A percentile compares a stretch with the other conserved stretches of the same genome.
These are phyloP conservation scores for Mobula hypostoma DNA, from an alignment of 2,113 vertebrate genomes.

Conservation along the genomic window DNA sequence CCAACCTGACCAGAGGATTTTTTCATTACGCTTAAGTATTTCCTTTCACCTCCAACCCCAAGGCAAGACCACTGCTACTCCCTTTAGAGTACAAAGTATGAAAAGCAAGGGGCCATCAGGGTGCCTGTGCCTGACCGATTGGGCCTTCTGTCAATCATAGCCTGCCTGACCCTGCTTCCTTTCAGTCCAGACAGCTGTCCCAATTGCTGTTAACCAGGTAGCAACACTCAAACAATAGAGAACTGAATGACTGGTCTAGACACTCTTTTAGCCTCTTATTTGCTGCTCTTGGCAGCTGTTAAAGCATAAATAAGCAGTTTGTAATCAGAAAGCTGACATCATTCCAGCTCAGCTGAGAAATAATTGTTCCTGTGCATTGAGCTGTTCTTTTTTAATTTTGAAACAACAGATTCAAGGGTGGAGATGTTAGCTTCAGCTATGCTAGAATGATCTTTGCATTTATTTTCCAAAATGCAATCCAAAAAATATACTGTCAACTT, in stretches of 20 bases:
- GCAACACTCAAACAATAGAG: slow-evolving; percentile 75
- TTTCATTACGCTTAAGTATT: slow-evolving; percentile 69
- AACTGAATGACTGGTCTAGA: slow-evolving; percentile 82
- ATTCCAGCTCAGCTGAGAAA: slow-evolving; percentile 70
- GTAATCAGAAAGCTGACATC: slow-evolving; percentile 84
- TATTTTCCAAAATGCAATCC: slow-evolving; percentile 56
- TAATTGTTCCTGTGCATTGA: slow-evolving; percentile 73
- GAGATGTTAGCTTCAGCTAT: slow-evolving; percentile 59
- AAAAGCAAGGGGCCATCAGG: slow-evolving; percentile 64
- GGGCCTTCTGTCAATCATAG: slow-evolving; percentile 71
- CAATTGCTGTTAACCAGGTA: slow-evolving; percentile 81
- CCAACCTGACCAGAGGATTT: slow-evolving; percentile 69
- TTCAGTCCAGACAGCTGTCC: slow-evolving; percentile 79
- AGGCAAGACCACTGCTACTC: slow-evolving; percentile 63
- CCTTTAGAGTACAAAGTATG: slow-evolving; percentile 58
- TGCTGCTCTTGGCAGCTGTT: slow-evolving; percentile 83
- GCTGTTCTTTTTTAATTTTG: slow-evolving; percentile 48
- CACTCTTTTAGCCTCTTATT: slow-evolving; percentile 85
- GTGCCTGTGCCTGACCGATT: slow-evolving; percentile 63
- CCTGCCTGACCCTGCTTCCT: slow-evolving; percentile 63
- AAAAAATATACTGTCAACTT: slow-evolving; percentile 41
- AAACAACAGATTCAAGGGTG: slow-evolving; percentile 67
- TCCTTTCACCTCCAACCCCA: slow-evolving; percentile 72
- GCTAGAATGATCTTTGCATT: slow-evolving; percentile 64
- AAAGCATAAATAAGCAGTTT: slow-evolving; percentile 84